Conservation (phyloP, 2,888 invertebrate genomes). For the Caenorhabditis drosophilae region DNA sequence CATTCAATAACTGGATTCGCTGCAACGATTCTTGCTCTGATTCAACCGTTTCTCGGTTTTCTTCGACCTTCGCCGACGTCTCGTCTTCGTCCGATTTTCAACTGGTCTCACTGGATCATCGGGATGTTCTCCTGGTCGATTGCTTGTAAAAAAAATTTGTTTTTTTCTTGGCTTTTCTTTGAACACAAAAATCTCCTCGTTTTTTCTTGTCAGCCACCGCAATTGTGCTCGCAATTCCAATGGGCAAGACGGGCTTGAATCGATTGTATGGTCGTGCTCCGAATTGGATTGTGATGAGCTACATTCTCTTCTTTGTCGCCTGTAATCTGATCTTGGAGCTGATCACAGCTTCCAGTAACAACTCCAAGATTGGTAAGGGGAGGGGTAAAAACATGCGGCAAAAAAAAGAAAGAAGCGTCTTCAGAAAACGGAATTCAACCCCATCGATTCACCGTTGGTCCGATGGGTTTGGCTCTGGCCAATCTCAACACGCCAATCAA, state of each 20-base stretch:
- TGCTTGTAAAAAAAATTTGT: slow-evolving; percentile 34
- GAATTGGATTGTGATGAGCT: slow-evolving; percentile 55
- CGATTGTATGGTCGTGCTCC: slow-evolving; percentile 47
- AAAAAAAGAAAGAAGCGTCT: background rate
- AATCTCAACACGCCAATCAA: slow-evolving; percentile 44
- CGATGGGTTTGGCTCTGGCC: slow-evolving; percentile 53
- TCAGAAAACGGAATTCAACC: slow-evolving; percentile 39
- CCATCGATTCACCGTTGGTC: slow-evolving; percentile 48
- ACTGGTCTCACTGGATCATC: slow-evolving; percentile 54
- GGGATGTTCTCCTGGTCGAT: slow-evolving; percentile 56
- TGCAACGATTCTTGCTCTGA: slow-evolving; percentile 44
- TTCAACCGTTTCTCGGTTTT: slow-evolving; percentile 48
- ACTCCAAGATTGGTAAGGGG: slow-evolving; percentile 33
- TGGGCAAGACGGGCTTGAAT: slow-evolving; percentile 56
- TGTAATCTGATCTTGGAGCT: slow-evolving; percentile 47
- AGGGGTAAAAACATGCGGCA: background rate
- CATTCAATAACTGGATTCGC: slow-evolving; percentile 27
- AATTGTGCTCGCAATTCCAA: slow-evolving; percentile 46
- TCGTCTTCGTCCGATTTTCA: slow-evolving; percentile 43
- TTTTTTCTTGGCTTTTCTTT: background rate
- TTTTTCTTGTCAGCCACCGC: slow-evolving; percentile 35
- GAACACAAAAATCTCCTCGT: no score
- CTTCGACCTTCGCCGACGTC: slow-evolving; percentile 51
- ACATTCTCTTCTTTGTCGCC: slow-evolving; percentile 49
- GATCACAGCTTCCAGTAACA: slow-evolving; percentile 26